These are phyloP conservation scores for Furnarius figulus DNA, from an alignment of 2,113 vertebrate species.

Conservation along the genomic window DNA sequence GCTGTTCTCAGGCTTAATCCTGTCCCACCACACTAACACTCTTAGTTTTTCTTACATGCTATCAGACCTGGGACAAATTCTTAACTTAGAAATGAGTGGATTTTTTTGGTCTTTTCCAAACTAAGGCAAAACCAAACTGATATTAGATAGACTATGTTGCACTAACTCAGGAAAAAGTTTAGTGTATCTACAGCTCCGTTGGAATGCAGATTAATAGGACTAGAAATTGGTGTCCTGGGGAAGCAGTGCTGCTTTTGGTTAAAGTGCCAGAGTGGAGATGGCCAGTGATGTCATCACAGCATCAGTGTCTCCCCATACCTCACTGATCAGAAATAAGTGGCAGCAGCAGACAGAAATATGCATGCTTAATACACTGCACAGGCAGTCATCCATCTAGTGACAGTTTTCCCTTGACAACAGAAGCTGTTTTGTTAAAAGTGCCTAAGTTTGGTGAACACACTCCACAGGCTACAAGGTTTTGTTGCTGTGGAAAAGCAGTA, in stretches of 20 bases:
- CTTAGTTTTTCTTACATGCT: neutral
- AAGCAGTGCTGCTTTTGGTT: neutral
- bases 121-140: neutral
- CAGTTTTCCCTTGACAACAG: neutral
- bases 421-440: neutral
- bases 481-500: neutral
- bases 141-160: neutral
- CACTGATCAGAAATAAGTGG: neutral
- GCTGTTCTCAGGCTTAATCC: neutral
- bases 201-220: neutral
- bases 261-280: neutral
- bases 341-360: neutral
- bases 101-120: fast-evolving
- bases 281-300: neutral
- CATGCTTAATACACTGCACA: neutral
- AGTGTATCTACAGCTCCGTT: neutral
- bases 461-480: neutral
- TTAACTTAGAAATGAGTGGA: neutral
- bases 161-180: neutral
- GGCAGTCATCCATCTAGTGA: neutral
- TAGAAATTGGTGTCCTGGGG: neutral
- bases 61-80: neutral
- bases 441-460: neutral
- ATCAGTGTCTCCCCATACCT: neutral
- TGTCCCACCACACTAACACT: neutral